Conservation (phyloP, 2,113 vertebrate genomes). For the Larimichthys polyactis region DNA sequence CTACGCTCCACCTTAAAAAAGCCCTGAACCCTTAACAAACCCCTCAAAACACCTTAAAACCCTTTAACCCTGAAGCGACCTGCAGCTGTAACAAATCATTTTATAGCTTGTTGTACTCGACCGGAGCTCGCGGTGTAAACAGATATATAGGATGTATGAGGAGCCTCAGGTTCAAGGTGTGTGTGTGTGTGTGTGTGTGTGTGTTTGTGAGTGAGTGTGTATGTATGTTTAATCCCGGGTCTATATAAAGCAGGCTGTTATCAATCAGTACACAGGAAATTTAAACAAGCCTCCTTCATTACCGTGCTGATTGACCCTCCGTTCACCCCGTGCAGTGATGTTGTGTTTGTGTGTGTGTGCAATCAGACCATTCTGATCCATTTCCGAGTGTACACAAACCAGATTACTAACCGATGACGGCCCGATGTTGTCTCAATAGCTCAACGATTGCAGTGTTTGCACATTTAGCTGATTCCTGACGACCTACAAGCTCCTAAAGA, state of each 20-base stretch:
- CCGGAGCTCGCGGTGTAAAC: constrained; percentile 22
- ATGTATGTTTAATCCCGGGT: neutral
- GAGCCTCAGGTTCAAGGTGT: constrained; percentile 1
- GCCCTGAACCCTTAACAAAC: neutral
- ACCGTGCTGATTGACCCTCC: neutral
- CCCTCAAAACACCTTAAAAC: constrained; percentile 6
- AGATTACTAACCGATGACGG: neutral
- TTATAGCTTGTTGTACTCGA: constrained; percentile 25
- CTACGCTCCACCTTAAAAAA: constrained; percentile 8
- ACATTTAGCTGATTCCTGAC: no score
- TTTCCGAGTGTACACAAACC: neutral
- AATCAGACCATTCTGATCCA: constrained; percentile 1
- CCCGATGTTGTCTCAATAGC: no score
- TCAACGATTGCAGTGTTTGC: neutral
- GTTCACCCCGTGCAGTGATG: neutral
- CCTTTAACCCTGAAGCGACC: neutral
- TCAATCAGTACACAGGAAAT: constrained; percentile 49
- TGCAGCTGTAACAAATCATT: constrained; percentile 20
- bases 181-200: neutral
- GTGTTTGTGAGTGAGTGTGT: neutral
- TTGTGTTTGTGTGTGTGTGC: constrained; percentile 3
- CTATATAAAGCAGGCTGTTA: constrained; percentile 16
- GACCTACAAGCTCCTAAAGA: no score
- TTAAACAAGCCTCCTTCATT: constrained; percentile 17
- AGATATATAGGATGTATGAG: constrained; percentile 4